These are phyloP conservation scores for Drosophila niveifrons DNA, from an alignment of 2,888 invertebrate genomes.

Conservation along the genomic window DNA sequence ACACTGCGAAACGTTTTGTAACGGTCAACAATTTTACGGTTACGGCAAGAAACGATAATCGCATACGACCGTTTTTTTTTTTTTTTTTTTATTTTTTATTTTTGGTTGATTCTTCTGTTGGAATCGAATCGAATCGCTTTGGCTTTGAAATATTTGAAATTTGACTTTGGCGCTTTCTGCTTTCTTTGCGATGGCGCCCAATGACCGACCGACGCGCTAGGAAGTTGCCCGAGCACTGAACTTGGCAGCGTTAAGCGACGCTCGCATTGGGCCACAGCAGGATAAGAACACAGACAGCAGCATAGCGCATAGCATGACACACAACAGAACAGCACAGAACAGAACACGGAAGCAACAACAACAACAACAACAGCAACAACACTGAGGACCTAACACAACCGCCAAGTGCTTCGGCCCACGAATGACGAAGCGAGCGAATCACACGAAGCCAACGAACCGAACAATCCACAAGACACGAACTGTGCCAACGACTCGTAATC, in stretches of 20 bases:
- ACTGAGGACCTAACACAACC: slow-evolving; percentile 39
- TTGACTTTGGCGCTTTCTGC: slow-evolving; percentile 5
- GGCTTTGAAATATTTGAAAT: neutral
- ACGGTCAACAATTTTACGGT: slow-evolving; percentile 24
- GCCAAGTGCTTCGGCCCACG: slow-evolving; percentile 40
- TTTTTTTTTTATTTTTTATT: neutral
- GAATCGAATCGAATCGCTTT: neutral
- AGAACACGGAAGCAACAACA: too few species aligned
- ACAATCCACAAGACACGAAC: slow-evolving; percentile 7
- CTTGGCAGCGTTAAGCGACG: slow-evolving; percentile 56
- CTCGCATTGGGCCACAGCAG: slow-evolving; percentile 67
- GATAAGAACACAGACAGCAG: slow-evolving; percentile 33
- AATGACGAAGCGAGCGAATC: slow-evolving; percentile 12
- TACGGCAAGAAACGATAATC: slow-evolving; percentile 29
- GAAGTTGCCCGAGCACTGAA: slow-evolving; percentile 85
- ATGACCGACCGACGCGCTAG: slow-evolving; percentile 83
- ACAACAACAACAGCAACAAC: too few species aligned
- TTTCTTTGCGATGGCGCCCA: slow-evolving; percentile 18
- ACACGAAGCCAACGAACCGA: slow-evolving; percentile 11
- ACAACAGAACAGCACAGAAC: too few species aligned
- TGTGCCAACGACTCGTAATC: slow-evolving; percentile 20
- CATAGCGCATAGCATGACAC: slow-evolving; percentile 1
- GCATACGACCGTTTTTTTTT: slow-evolving; percentile 19
- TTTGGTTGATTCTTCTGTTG: slow-evolving; percentile 6
- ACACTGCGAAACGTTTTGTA: slow-evolving; percentile 17